Conservation (phyloP, 2,797 vertebrate species). For the Lagodon rhomboides region DNA sequence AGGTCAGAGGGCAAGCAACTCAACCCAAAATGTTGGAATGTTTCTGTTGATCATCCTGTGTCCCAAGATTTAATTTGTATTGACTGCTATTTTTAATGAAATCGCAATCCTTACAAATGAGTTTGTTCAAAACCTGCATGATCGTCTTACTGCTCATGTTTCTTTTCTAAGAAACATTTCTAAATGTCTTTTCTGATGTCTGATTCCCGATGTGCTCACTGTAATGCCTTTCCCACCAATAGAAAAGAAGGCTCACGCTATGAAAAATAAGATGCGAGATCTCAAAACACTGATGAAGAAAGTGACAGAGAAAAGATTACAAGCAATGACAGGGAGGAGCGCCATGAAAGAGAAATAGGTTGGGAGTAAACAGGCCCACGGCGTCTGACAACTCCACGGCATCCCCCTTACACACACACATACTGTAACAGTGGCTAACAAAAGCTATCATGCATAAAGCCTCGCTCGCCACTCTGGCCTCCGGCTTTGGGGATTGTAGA, state of each 20-base stretch:
- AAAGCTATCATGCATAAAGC: constrained; percentile 58
- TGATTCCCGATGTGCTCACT: background rate
- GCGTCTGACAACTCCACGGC: constrained; percentile 48
- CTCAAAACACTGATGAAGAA: constrained; percentile 7
- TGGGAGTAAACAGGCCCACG: constrained; percentile 37
- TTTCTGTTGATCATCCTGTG: too few species aligned
- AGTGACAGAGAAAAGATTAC: constrained; percentile 20
- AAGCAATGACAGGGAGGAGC: constrained; percentile 13
- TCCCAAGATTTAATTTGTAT: too few species aligned
- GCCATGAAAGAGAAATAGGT: constrained; percentile 33
- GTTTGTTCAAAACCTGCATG: background rate
- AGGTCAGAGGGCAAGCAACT: too few species aligned
- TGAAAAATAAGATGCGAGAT: background rate
- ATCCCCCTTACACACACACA: constrained; percentile 9
- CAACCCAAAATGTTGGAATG: too few species aligned
- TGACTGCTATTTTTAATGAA: too few species aligned
- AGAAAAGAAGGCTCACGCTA: background rate
- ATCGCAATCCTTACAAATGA: too few species aligned
- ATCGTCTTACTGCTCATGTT: background rate
- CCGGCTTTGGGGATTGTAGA: constrained; percentile 25
- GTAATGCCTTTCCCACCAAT: background rate
- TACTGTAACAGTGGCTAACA: constrained; percentile 44
- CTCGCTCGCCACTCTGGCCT: constrained; percentile 23
- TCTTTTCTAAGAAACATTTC: background rate
- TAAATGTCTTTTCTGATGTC: too few species aligned